phyloP scores from a whole-genome alignment of 2,797 vertebrate genomes.

The Sarcophilus harrisii region DNA sequence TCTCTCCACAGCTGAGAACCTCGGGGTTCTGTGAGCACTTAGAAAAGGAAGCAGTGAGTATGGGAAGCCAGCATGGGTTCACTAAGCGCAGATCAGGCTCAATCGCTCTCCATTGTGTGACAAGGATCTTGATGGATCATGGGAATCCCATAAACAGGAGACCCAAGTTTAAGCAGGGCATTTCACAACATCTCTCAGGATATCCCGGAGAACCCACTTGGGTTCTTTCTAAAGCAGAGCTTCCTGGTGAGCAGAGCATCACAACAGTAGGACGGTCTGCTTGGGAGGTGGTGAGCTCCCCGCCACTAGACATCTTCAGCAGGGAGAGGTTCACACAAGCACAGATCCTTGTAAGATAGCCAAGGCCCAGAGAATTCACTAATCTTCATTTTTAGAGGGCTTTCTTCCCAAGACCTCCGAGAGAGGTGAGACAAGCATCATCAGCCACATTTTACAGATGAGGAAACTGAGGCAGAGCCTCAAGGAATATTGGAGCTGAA shows the following conservation, averaged over 20 bases:
- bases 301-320: too few species aligned
- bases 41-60: not conserved
- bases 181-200: not conserved
- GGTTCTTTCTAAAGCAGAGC: not conserved
- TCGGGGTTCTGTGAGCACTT: not conserved
- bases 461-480: not conserved
- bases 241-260: not conserved
- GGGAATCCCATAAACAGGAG: not conserved
- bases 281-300: not conserved
- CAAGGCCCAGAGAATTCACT: not conserved
- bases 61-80: not conserved
- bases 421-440: not conserved
- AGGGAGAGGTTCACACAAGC: not conserved
- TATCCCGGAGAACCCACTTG: not conserved
- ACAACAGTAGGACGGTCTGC: not conserved
- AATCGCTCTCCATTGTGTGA: not conserved
- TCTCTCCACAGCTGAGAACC: not conserved
- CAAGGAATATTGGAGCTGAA: not conserved
- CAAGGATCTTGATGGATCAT: not conserved
- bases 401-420: not conserved
- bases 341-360: too few species aligned
- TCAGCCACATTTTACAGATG: not conserved
- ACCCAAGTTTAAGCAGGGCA: not conserved
- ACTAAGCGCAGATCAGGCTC: not conserved
- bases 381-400: not conserved